Evolutionary conservation across 1,140 invertebrate genomes (phyloP), one percentile per base, ranked within the genome.

Genomic region (Spodoptera litura): DNA sequence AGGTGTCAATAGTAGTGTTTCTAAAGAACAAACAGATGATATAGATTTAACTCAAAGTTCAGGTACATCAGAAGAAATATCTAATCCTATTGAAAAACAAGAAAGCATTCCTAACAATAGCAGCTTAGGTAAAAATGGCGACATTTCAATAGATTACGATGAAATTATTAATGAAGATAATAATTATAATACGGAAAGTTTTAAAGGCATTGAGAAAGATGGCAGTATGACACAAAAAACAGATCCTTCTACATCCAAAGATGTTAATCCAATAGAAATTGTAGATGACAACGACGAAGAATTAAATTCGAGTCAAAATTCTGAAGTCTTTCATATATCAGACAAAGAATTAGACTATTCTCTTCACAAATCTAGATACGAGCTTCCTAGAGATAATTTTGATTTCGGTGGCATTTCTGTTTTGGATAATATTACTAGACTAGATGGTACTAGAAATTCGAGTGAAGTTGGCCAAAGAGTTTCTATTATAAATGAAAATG

Each of bases 261-360:
- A 73, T 51, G 6, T 20, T 13, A 35, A 56, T 56, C 27, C 35
- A 12, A 10, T 35, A 59, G 35, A 78, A 79, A 78, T 78, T 59
- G 9, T 55, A 68, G 61, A 78, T 56, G 9, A 78, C 8, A 68
- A 81, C 20, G 77, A 81, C n/a, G 83, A 86, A 15, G 31, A 38
- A 56, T 80, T 78, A 61, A 80, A 71, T 74, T 79, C 62, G 15
- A 89, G 79, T 80, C 80, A 87, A 79, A 80, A 74, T 38, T 86
- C 87, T 55, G 88, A 91, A 82, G 79, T 85, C 35, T 92, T 94
- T 80, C 79, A 89, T 73, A 83, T 93, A 80, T 89, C 86, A 52
- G 92, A 94, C 73, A 89, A 89, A 79, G 91, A 94, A 88, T 85
- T 93, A 12, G 88, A 94, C 58, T 94, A 94, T 82, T 91, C 91